phyloP scores from a whole-genome alignment of 2,888 invertebrate species.

The Autographa gamma region DNA sequence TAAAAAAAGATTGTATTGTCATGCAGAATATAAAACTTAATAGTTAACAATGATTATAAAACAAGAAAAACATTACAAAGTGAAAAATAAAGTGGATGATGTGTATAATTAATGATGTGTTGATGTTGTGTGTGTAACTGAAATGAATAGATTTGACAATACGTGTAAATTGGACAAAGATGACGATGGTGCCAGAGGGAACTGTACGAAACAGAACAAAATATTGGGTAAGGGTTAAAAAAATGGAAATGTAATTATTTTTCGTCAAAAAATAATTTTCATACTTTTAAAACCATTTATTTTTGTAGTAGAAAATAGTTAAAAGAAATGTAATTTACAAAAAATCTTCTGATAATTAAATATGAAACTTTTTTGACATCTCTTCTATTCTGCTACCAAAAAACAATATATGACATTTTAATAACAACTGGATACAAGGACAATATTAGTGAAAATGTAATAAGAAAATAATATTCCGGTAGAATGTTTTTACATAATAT shows the following conservation, averaged over 20 bases:
- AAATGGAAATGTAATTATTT: background rate
- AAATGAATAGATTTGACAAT: slow-evolving; percentile 84
- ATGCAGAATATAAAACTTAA: slow-evolving; percentile 9
- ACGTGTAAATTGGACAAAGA: slow-evolving; percentile 75
- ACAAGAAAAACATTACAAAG: slow-evolving; percentile 39
- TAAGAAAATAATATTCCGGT: too few species aligned
- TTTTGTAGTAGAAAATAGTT: too few species aligned
- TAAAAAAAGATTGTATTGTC: background rate
- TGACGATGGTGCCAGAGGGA: slow-evolving; percentile 75
- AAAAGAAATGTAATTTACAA: too few species aligned
- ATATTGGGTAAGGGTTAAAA: slow-evolving; percentile 74
- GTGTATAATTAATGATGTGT: slow-evolving; percentile 45
- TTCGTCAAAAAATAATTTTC: background rate
- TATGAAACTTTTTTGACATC: too few species aligned
- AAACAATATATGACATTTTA: too few species aligned
- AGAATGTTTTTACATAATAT: too few species aligned
- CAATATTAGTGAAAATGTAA: too few species aligned
- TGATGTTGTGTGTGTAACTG: slow-evolving; percentile 49
- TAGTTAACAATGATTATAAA: slow-evolving; percentile 24
- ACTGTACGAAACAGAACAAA: slow-evolving; percentile 83
- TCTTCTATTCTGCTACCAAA: too few species aligned
- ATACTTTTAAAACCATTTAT: too few species aligned
- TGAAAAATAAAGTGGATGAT: slow-evolving; percentile 47
- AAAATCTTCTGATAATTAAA: too few species aligned
- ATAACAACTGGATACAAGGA: too few species aligned